phyloP scores from a whole-genome alignment of 2,888 invertebrate species.

The Drosophila longiperda region DNA sequence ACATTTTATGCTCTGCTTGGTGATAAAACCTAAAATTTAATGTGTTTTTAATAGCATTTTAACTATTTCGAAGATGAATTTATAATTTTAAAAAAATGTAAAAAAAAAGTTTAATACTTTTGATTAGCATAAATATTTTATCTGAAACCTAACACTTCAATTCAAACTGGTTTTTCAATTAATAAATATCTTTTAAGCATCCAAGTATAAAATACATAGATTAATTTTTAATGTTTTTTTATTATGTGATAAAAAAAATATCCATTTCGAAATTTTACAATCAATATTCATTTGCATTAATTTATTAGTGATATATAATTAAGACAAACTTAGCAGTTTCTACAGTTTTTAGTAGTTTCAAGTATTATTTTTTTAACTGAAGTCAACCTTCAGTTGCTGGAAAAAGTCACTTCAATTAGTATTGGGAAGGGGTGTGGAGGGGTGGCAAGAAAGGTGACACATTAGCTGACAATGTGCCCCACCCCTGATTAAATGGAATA shows the following conservation, averaged over 20 bases:
- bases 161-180: not conserved
- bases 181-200: not conserved
- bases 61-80: not conserved
- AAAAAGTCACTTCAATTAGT: conserved; percentile 70
- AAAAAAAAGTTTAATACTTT: not conserved
- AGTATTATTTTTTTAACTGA: not conserved
- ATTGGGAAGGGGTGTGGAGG: not conserved
- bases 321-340: not conserved
- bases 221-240: not conserved
- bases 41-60: not conserved
- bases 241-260: not conserved
- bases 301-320: not conserved
- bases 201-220: not conserved
- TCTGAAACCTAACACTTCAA: not conserved
- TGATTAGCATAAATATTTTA: not conserved
- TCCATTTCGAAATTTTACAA: not conserved
- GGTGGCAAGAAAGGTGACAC: conserved; percentile 43
- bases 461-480: conserved; percentile 73
- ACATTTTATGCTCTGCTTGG: too few relatives aligned
- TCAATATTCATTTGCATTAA: not conserved
- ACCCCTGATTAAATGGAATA: conserved; percentile 78
- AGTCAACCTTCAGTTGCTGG: conserved; percentile 58
- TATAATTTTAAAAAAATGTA: not conserved
- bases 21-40: not conserved
- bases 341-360: not conserved